phyloP scores from a whole-genome alignment of 2,113 vertebrate species.

The Etheostoma cragini region DNA sequence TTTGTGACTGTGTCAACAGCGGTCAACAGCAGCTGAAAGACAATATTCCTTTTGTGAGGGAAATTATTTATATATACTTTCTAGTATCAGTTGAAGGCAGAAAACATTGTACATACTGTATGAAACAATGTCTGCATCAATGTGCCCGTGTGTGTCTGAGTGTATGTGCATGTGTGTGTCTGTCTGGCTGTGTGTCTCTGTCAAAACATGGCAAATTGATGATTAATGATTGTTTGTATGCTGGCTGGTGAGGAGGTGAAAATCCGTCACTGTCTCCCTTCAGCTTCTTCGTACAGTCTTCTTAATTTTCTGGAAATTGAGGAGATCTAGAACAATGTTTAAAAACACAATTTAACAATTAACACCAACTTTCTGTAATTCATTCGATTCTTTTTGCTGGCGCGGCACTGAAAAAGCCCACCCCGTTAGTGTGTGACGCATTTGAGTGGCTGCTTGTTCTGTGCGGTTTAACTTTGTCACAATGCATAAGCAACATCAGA shows the following conservation, averaged over 20 bases:
- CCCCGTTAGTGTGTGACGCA: slow-evolving; percentile 25
- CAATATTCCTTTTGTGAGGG: background rate
- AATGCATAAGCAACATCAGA: slow-evolving; percentile 69
- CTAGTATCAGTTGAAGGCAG: slow-evolving; percentile 39
- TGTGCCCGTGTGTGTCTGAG: slow-evolving; percentile 25
- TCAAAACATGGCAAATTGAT: slow-evolving; percentile 68
- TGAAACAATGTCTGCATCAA: slow-evolving; percentile 45
- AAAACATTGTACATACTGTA: slow-evolving; percentile 26
- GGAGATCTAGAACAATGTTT: slow-evolving; percentile 13
- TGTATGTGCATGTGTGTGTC: slow-evolving; percentile 24
- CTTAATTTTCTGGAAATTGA: slow-evolving; percentile 34
- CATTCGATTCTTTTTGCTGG: background rate
- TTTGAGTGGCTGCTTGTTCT: slow-evolving; percentile 53
- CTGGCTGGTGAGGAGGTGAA: slow-evolving; percentile 41
- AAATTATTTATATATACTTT: slow-evolving; percentile 9
- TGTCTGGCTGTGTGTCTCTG: slow-evolving; percentile 46
- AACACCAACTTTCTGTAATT: background rate
- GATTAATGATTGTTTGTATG: slow-evolving; percentile 69
- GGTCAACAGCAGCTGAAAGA: slow-evolving; percentile 32
- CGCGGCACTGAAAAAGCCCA: background rate
- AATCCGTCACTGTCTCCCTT: slow-evolving; percentile 33
- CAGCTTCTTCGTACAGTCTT: slow-evolving; percentile 7
- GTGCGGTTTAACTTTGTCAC: slow-evolving; percentile 66
- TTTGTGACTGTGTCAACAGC: slow-evolving; percentile 42
- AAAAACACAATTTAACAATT: slow-evolving; percentile 41